Evolutionary conservation across 2,888 invertebrate genomes (phyloP).

Genomic region (Ditula angustiorana): DNA sequence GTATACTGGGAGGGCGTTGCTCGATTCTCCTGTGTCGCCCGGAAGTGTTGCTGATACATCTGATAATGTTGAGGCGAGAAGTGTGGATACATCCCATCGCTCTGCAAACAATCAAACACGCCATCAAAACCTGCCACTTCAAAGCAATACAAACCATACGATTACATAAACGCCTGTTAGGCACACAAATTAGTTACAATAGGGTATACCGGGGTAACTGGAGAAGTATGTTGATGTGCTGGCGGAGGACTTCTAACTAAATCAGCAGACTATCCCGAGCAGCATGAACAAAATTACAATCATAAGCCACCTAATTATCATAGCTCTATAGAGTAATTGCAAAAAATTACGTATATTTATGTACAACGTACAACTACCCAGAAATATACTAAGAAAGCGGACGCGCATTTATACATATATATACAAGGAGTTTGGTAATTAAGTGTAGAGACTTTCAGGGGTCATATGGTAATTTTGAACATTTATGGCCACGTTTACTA

Average conservation of each 20-base stretch:
- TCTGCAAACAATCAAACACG: slow-evolving; percentile 59
- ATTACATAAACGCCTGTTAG: slow-evolving; percentile 31
- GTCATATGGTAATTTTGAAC: too few species aligned
- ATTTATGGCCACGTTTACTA: too few species aligned
- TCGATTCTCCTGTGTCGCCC: slow-evolving; percentile 77
- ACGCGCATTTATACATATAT: background rate
- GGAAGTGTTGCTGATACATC: slow-evolving; percentile 82
- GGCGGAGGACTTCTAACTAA: slow-evolving; percentile 92
- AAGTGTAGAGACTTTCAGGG: too few species aligned
- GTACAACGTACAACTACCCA: slow-evolving; percentile 32
- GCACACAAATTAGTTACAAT: slow-evolving; percentile 60
- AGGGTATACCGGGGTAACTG: slow-evolving; percentile 88
- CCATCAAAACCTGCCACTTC: background rate
- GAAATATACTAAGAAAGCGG: slow-evolving; percentile 32
- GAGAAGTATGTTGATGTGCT: slow-evolving; percentile 92
- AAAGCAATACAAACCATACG: background rate
- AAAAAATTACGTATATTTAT: slow-evolving; percentile 36
- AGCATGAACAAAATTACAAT: slow-evolving; percentile 70
- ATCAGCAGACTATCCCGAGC: slow-evolving; percentile 86
- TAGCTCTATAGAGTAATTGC: slow-evolving; percentile 16
- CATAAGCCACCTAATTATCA: slow-evolving; percentile 41
- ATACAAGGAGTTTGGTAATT: too few species aligned
- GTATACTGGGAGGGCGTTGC: slow-evolving; percentile 75
- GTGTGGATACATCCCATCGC: slow-evolving; percentile 81
- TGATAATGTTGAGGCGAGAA: slow-evolving; percentile 83